Evolutionary conservation across 2,113 vertebrate species (phyloP), one percentile per base, ranked within the genome.

Genomic region (Todiramphus saurophagus): DNA sequence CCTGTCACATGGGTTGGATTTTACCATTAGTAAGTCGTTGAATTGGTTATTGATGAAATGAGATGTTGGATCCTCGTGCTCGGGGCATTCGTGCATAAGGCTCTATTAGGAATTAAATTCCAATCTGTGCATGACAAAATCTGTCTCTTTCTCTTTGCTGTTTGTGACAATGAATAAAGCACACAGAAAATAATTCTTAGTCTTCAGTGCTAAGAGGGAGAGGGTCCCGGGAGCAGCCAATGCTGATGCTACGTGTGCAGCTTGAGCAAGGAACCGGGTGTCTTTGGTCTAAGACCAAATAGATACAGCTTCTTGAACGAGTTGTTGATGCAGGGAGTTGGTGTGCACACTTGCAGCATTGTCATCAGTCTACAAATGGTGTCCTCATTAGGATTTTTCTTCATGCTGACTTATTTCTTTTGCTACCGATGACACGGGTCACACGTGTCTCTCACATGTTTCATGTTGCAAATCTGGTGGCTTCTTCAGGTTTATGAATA

Each of bases 41-140:
- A n/a, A 23, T 75, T 89, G 55, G 83, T 62, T 72, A 25, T 14
- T 59, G 81, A 25, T 2, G 27, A 51, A 73, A 53, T 11, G 68
- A 89, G 79, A 19, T 64, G 28, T 7, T 69, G 53, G n/a, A 43
- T 66, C 24, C 69, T 56, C 27, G 4, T 11, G 3, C 53, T 69
- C 62, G 14, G 76, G 51, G 56, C 4, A 7, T 51, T 37, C 2
- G 1, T n/a, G n/a, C 19, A 1, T 79, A 35, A 70, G n/a, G 68
- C 72, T 87, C 78, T 41, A 28, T 76, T 81, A 63, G 89, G 73
- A 92, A 62, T 89, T 89, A 62, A 68, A 81, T 87, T 81, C 11
- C 76, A 50, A 1, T 58, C 62, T 39, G 4, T 10, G 14, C 39
- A 11, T n/a, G 77, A 62, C 39, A 68, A 30, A 82, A 37, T 18